These are phyloP conservation scores for Acromyrmex heyeri DNA, from an alignment of 1,140 invertebrate species.

Conservation along the genomic window DNA sequence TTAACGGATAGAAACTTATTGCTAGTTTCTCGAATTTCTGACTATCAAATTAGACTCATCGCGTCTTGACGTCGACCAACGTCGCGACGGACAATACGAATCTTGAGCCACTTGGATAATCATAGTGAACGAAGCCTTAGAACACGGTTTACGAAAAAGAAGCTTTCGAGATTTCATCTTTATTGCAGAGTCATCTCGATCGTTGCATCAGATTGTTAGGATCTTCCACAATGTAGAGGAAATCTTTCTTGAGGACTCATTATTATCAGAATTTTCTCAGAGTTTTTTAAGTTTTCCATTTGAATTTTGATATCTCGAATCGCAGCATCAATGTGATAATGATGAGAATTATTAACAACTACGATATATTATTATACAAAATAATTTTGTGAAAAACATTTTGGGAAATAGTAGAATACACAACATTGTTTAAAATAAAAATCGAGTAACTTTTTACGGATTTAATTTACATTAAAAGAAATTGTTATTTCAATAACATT, in stretches of 20 bases:
- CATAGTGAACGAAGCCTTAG: neutral
- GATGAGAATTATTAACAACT: neutral
- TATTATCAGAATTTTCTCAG: conserved; percentile 14
- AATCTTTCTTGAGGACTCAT: neutral
- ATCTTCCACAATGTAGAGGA: neutral
- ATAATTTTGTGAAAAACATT: neutral
- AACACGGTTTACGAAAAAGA: neutral
- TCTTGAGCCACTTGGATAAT: conserved; percentile 2
- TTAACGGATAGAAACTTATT: conserved; percentile 22
- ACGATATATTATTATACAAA: neutral
- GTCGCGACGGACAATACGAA: conserved; percentile 3
- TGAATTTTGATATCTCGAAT: neutral
- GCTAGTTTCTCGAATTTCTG: neutral
- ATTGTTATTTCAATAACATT: neutral
- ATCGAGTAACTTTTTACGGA: neutral
- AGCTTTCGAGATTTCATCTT: conserved; percentile 22
- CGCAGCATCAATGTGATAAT: neutral
- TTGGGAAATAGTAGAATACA: neutral
- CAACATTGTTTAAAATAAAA: neutral
- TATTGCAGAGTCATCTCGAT: neutral
- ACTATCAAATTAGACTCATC: neutral
- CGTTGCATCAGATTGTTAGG: conserved; percentile 16
- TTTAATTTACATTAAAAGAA: neutral
- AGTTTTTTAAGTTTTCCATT: conserved; percentile 1
- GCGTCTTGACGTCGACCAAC: neutral